A percentile compares a stretch with the other conserved stretches of the same genome.
Conservation (phyloP, 2,113 vertebrate genomes). For the Ahaetulla prasina region DNA sequence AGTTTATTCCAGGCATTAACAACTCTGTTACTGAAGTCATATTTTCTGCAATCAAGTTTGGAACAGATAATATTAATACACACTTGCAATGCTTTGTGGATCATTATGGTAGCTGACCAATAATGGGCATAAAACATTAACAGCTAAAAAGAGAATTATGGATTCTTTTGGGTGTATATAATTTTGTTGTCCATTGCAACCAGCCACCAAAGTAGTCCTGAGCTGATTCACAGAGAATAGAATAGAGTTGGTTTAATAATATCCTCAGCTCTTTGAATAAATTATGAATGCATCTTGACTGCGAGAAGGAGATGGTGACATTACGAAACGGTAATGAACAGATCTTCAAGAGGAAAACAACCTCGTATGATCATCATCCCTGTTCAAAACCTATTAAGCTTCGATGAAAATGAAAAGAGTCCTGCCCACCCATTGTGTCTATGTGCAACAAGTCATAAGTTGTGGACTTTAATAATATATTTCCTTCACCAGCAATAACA, state of each 20-base stretch:
- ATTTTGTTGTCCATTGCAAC: slow-evolving; percentile 72
- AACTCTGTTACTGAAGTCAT: too few species aligned
- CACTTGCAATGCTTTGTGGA: slow-evolving; percentile 65
- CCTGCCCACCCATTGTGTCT: slow-evolving; percentile 24
- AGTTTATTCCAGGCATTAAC: too few species aligned
- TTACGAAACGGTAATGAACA: slow-evolving; percentile 65
- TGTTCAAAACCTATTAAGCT: slow-evolving; percentile 67
- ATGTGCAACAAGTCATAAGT: slow-evolving; percentile 73
- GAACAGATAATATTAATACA: too few species aligned
- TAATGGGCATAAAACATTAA: slow-evolving; percentile 67
- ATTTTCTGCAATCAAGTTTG: too few species aligned
- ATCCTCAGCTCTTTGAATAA: slow-evolving; percentile 73
- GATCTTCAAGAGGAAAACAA: slow-evolving; percentile 51
- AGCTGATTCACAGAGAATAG: slow-evolving; percentile 69
- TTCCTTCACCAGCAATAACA: slow-evolving; percentile 76
- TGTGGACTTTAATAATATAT: slow-evolving; percentile 78
- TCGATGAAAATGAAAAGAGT: slow-evolving; percentile 60
- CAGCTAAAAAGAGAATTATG: slow-evolving; percentile 60
- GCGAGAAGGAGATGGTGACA: slow-evolving; percentile 61
- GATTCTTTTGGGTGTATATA: slow-evolving; percentile 69
- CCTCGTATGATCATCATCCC: slow-evolving; percentile 62
- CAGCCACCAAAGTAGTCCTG: slow-evolving; percentile 64
- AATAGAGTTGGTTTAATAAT: slow-evolving; percentile 71
- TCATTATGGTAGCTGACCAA: slow-evolving; percentile 70
- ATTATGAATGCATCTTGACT: slow-evolving; percentile 70